Evolutionary conservation across 2,113 vertebrate genomes (phyloP), one percentile per base, ranked within the genome.

Genomic region (Phalacrocorax carbo): DNA sequence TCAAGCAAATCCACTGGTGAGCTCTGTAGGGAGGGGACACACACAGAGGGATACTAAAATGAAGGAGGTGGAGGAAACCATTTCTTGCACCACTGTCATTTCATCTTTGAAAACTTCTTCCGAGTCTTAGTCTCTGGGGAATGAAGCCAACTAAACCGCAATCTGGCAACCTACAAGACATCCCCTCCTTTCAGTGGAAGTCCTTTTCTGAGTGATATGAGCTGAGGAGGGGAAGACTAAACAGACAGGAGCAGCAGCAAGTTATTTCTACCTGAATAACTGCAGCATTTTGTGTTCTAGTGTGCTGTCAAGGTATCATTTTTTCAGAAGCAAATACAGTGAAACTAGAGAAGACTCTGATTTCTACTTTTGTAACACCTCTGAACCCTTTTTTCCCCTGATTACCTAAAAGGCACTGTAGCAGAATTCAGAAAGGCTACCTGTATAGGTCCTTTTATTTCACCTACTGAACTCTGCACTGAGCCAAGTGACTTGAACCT

Each of bases 91-190:
- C 32, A 25, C 21, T 93, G 82, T 90, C 62, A 94, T 86, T 93
- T 94, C 58, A 86, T 57, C 94, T 70, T 88, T 3, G 19, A 64
- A 70, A 93, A 77, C n/a, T 64, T 87, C 52, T 70, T 66, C 72
- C 54, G 62, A 93, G 54, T 65, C 60, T 90, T 62, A 44, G 36
- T 44, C 76, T 82, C 90, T 44, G 68, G 85, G 82, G 93, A 94
- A 94, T 23, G 10, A 73, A 90, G 60, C 76, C 87, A 94, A 96
- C 88, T 93, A 90, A 88, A 88, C 26, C 64, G 36, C 78, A 94
- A 61, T 69, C 60, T 88, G 81, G 38, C 52, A 90, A 94, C 78
- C 55, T n/a, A 52, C 1, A 16, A 91, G 46, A 62, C 75, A 72
- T 61, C 68, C 34, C 62, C 40, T 88, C 57, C 69, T 90, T 92